Conservation (phyloP, 92 coral and sea anemone genomes). For the Zoanthus sansibaricus region DNA sequence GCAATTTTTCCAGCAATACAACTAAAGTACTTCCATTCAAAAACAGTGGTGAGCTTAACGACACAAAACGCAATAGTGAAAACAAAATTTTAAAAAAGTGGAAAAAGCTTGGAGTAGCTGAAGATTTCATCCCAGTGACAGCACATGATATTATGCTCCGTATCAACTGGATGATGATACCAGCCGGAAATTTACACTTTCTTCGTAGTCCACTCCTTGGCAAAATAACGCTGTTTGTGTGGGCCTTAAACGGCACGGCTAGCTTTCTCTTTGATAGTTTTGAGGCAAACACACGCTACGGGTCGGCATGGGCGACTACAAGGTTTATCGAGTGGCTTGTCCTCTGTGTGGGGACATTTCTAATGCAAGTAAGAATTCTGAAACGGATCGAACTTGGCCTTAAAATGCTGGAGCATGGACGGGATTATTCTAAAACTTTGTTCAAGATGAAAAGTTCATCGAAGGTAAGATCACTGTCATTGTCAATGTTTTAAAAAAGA, state of each 20-base stretch:
- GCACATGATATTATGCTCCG: slow-evolving; percentile 7
- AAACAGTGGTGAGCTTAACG: neutral
- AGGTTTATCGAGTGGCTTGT: slow-evolving; percentile 22
- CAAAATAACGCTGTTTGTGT: neutral
- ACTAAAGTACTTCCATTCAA: slow-evolving; percentile 12
- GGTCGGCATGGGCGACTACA: slow-evolving; percentile 38
- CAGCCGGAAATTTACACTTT: slow-evolving; percentile 36
- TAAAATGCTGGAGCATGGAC: neutral
- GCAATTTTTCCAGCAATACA: neutral
- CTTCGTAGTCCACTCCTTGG: slow-evolving; percentile 3
- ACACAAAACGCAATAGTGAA: neutral
- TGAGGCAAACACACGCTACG: slow-evolving; percentile 23
- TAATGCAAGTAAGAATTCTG: slow-evolving; percentile 7
- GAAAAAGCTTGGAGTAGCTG: slow-evolving; percentile 31
- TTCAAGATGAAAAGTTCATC: neutral
- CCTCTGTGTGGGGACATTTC: slow-evolving; percentile 18
- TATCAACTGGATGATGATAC: slow-evolving; percentile 20
- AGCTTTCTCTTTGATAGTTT: slow-evolving; percentile 26
- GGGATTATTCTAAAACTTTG: slow-evolving; percentile 12
- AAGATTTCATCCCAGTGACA: neutral
- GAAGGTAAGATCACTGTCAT: slow-evolving; percentile 10
- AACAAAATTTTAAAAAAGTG: slow-evolving; percentile 11
- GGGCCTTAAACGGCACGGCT: slow-evolving; percentile 21
- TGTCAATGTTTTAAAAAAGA: no score
- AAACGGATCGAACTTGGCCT: slow-evolving; percentile 19